Conservation (phyloP, 2,797 vertebrate species). For the Pipistrellus pipistrellus region DNA sequence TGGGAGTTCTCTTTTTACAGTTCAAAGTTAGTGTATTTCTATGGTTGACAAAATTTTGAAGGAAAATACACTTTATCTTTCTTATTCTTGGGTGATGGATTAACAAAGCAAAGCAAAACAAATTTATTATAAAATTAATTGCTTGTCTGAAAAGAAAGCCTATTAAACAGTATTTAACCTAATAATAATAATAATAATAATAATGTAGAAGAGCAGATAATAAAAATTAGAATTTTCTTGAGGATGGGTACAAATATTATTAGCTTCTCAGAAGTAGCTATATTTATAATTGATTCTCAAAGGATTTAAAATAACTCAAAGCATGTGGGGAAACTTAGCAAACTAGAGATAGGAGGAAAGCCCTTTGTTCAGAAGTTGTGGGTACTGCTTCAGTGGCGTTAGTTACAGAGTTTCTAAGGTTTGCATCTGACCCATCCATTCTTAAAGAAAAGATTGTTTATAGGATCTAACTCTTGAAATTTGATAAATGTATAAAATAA, state of each 20-base stretch:
- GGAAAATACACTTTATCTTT: neutral
- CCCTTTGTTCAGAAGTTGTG: neutral
- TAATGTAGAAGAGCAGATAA: neutral
- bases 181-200: neutral
- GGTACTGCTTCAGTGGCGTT: neutral
- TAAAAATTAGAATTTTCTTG: slow-evolving; percentile 64
- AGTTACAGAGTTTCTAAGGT: neutral
- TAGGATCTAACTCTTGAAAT: neutral
- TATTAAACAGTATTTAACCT: neutral
- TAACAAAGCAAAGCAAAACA: slow-evolving; percentile 22
- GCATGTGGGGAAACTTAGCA: neutral
- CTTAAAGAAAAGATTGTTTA: neutral
- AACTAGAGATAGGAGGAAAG: neutral
- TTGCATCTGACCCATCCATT: neutral
- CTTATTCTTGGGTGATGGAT: slow-evolving; percentile 28
- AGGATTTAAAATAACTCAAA: slow-evolving; percentile 46
- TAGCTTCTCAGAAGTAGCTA: slow-evolving; percentile 18
- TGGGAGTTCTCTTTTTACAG: neutral
- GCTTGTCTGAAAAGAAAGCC: slow-evolving; percentile 26
- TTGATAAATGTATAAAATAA: neutral
- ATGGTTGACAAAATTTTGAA: slow-evolving; percentile 16
- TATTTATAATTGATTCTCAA: slow-evolving; percentile 7
- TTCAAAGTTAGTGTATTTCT: slow-evolving; percentile 38
- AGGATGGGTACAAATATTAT: neutral
- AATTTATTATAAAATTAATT: slow-evolving; percentile 52